Base-by-base conservation (phyloP, 2,113 vertebrate genomes). In the Mobula hypostoma region DNA sequence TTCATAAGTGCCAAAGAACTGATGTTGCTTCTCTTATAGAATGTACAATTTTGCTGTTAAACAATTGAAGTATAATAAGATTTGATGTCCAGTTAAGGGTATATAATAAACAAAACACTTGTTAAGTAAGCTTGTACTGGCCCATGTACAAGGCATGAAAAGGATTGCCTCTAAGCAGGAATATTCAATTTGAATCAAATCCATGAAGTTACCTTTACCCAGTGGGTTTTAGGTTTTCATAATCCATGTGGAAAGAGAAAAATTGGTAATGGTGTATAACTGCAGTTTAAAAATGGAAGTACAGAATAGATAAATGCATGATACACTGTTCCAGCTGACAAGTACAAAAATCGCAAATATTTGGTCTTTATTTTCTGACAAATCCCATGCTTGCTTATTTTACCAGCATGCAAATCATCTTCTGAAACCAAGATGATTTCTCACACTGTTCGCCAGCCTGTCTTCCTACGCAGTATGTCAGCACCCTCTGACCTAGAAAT, bases 401-500 rank as follows among this genome's bases (percentile, higher is more conserved):
- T 95, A 94, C 24, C 95, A 99, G 99, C 98, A 92, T 99, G 98
- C 94, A 99, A 99, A 87, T 98, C 98, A 0, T 98, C 98, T 1
- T 98, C 98, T 0, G 99, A 99, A 94, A 96, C 97, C 15, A 99
- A 99, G 95, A 97, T 97, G 4, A 97, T 98, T 27, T 96, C 97
- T 5, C 98, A 98, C 0, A 96, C 98, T 12, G 97, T 98, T 95
- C 98, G 98, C 94, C 98, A 99, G 96, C 99, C 98, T 0, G 98
- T 99, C 94, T 99, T 99, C 94, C 97, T 99, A 76, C 98, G 99
- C 94, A 99, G 99, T 95, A 98, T 99, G 98, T 99, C 99, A 0
- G 99, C 99, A 1, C 99, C 99, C 0, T 99, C 99, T 21, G 99
- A 99, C 96, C 96, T 99, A 91, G 99, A 99, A 95, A 99, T 99